Conservation (phyloP, 2,888 invertebrate genomes). For the Athripsodes cinereus region DNA sequence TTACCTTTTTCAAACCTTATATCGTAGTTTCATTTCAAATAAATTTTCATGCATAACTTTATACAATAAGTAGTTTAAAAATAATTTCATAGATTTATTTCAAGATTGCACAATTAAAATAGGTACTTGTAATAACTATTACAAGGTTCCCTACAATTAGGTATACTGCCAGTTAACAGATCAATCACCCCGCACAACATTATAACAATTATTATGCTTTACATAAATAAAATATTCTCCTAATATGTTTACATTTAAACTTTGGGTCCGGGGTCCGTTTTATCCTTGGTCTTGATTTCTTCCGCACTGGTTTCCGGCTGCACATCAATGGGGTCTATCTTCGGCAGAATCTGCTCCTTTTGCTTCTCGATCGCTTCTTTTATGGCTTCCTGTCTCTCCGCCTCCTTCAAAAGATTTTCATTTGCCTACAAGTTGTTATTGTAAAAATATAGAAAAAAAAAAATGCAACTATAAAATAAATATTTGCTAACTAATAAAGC, state of each 20-base stretch:
- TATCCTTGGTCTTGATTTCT: constrained; percentile 9
- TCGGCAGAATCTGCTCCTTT: constrained; percentile 24
- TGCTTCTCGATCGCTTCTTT: constrained; percentile 26
- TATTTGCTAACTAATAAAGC: too few relatives aligned
- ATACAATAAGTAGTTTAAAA: too few relatives aligned
- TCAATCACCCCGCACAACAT: too few relatives aligned
- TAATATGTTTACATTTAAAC: neutral
- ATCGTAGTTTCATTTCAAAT: too few relatives aligned
- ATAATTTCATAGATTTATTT: too few relatives aligned
- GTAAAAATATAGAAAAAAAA: neutral
- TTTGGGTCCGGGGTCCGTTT: constrained; percentile 11
- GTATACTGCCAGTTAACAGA: too few relatives aligned
- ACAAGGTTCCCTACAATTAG: neutral
- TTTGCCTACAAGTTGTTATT: constrained; percentile 17
- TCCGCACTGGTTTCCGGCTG: constrained; percentile 16
- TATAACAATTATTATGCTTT: too few relatives aligned
- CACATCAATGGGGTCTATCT: constrained; percentile 18
- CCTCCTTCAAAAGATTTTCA: constrained; percentile 27
- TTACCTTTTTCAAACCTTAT: too few relatives aligned
- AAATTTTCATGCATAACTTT: too few relatives aligned
- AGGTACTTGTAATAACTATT: neutral
- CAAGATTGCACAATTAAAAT: too few relatives aligned
- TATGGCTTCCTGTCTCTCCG: constrained; percentile 24
- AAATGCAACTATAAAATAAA: neutral
- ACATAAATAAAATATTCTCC: neutral